Base-by-base conservation (phyloP, 2,888 invertebrate genomes). In the Acanthoscelides obtectus region DNA sequence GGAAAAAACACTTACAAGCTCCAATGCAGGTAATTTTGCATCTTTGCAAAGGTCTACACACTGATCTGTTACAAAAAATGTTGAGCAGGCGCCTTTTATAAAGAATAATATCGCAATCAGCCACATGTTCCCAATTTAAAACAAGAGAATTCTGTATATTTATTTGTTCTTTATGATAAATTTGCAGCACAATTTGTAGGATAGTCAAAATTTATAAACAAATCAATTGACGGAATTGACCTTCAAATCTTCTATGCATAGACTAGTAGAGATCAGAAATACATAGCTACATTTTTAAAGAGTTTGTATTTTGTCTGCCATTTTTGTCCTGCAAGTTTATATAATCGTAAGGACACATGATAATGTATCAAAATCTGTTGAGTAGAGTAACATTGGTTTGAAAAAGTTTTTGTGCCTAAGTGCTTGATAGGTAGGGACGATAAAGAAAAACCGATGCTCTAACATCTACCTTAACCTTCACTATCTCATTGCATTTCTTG, bases 31-130 rank as follows among this genome's bases (percentile, higher is more conserved):
- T 71, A 79, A 75, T 67, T 77, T 68, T 66, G 74, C 76, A 67
- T 75, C 73, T 70, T 75, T 77, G 69, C 80, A 80, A 27, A 80
- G 72, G 74, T 73, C 72, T 25, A 77, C 75, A 68, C 80, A 80
- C 64, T 78, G 78, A 70, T 79, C 80, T 22, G 72, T 64, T 17
- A 70, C 71, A 71, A 72, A 74, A 67, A 74, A 66, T 21, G 75
- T 20, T 64, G 66, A 12, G 20, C 8, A 20, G 20, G 20, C 66
- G 66, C 22, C 22, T 12, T 22, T 66, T 8, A 20, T 17, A 2
- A 66, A 20, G 66, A 66, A 66, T 6, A 66, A 21, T 45, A 45
- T 45, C 5, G 17, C 17, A 3, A 45, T 45, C 45, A 45, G 8
- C 45, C 45, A 45, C 45, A 45, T 45, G 45, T 12, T 45, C 45